phyloP scores from a whole-genome alignment of 2,113 vertebrate genomes.

The Machaerirhynchus nigripectus region DNA sequence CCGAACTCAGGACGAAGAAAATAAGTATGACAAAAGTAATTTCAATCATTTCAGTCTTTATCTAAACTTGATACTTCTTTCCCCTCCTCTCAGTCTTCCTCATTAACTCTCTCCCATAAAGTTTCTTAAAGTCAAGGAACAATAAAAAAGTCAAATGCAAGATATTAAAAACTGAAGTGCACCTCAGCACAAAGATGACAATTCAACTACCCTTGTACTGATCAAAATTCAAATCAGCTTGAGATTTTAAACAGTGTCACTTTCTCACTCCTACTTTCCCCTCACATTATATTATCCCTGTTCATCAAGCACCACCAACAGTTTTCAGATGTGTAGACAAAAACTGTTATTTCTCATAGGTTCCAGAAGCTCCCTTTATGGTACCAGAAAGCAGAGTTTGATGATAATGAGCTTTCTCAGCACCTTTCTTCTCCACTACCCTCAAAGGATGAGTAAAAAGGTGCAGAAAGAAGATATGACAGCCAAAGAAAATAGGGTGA shows the following conservation, averaged over 20 bases:
- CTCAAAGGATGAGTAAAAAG: not conserved
- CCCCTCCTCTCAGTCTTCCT: not conserved
- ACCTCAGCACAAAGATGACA: not conserved
- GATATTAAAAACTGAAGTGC: accelerated
- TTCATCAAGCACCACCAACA: not conserved
- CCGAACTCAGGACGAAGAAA: not conserved
- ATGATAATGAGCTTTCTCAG: not conserved
- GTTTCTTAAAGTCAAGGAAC: not conserved
- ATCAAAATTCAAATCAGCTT: not conserved
- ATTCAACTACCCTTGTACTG: not conserved
- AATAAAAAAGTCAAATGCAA: not conserved
- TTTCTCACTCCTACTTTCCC: not conserved
- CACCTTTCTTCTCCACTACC: not conserved
- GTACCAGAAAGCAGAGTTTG: not conserved
- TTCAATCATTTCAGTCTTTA: not conserved
- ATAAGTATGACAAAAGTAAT: not conserved
- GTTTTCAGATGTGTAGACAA: not conserved
- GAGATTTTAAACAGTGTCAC: not conserved
- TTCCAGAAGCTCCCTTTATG: not conserved
- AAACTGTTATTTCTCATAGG: not conserved
- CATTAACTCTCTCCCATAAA: not conserved
- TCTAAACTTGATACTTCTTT: not conserved
- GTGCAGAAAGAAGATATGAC: not conserved
- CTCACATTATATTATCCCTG: not conserved
- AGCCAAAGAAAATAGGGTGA: not conserved